These are phyloP conservation scores for Oreortyx pictus DNA, from an alignment of 2,797 vertebrate species.

Conservation along the genomic window DNA sequence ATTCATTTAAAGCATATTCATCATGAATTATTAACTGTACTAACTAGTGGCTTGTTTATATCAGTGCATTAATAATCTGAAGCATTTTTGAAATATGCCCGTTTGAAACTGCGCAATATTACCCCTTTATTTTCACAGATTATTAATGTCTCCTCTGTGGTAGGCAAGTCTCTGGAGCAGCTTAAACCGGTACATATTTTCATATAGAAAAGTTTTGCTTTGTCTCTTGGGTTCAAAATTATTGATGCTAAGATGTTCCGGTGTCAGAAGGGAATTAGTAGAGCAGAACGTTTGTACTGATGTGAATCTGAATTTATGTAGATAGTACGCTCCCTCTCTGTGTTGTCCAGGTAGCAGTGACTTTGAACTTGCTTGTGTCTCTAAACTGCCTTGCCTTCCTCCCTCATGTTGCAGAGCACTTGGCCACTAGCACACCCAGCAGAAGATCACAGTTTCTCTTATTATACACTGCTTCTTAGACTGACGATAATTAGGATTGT, in stretches of 20 bases:
- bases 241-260: not conserved
- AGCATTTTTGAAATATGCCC: constrained; percentile 56
- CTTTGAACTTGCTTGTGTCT: not conserved
- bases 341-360: not conserved
- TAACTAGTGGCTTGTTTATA: constrained; percentile 79
- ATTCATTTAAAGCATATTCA: constrained; percentile 81
- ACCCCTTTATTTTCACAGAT: constrained; percentile 8
- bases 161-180: not conserved
- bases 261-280: not conserved
- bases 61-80: constrained; percentile 76
- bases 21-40: constrained; percentile 81
- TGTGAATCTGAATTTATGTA: not conserved
- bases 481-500: not conserved
- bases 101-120: constrained; percentile 52
- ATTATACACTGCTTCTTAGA: not conserved
- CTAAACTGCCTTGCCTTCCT: not conserved
- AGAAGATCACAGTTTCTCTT: not conserved
- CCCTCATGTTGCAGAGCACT: rapidly evolving
- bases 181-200: not conserved
- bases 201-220: not conserved
- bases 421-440: too few species aligned
- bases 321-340: rapidly evolving
- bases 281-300: not conserved
- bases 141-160: not conserved
- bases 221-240: not conserved